These are phyloP conservation scores for Chorisops tibialis DNA, from an alignment of 2,888 invertebrate genomes.

Conservation along the genomic window DNA sequence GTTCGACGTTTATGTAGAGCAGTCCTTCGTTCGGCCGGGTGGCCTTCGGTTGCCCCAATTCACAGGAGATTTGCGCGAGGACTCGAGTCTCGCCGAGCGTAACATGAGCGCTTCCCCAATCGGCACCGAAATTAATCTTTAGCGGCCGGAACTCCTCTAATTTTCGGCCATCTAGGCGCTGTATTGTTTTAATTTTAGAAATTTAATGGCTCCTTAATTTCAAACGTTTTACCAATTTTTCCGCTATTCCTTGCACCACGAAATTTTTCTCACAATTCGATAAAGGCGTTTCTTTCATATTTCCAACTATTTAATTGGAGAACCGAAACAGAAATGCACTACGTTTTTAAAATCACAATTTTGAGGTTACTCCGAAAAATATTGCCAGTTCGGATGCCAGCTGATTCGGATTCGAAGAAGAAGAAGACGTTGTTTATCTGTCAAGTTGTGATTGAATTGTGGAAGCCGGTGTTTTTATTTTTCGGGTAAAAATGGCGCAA, in stretches of 20 bases:
- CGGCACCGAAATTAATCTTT: conserved; percentile 73
- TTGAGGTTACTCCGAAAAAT: conserved; percentile 1
- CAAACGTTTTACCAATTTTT: conserved; percentile 57
- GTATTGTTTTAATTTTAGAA: conserved; percentile 24
- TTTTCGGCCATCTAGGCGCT: conserved; percentile 78
- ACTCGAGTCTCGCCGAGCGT: conserved; percentile 81
- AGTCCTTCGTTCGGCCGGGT: conserved; percentile 87
- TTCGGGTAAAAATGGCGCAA: conserved; percentile 42
- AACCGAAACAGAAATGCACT: not conserved
- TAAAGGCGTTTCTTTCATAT: conserved; percentile 64
- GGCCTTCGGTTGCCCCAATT: conserved; percentile 79
- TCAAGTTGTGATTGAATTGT: not conserved
- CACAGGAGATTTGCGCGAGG: conserved; percentile 83
- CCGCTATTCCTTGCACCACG: conserved; percentile 61
- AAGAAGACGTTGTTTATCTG: not conserved
- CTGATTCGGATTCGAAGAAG: too few relatives aligned
- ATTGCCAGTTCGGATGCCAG: not conserved
- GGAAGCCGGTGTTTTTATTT: not conserved
- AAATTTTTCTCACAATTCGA: conserved; percentile 72
- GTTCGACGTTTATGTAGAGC: conserved; percentile 79
- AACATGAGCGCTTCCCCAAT: conserved; percentile 78
- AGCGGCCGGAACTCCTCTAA: conserved; percentile 70
- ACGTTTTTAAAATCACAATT: not conserved
- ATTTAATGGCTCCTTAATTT: not conserved
- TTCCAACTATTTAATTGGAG: conserved; percentile 30